Percentiles rank a stretch among this genome's conserved stretches.
These are phyloP conservation scores for Protobothrops flavoviridis DNA, from an alignment of 2,113 vertebrate species.

Conservation along the genomic window DNA sequence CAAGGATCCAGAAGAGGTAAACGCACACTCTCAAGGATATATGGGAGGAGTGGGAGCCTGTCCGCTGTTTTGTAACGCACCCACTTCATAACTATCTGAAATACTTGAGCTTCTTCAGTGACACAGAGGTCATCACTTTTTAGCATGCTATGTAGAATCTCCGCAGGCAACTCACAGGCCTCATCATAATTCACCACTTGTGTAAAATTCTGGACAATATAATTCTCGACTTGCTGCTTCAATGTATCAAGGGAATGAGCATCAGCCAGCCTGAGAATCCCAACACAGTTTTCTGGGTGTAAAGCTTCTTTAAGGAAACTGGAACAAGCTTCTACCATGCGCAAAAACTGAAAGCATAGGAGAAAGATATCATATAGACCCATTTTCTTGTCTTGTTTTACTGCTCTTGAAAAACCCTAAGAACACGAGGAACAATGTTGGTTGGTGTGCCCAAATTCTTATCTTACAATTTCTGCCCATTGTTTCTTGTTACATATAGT, in stretches of 20 bases:
- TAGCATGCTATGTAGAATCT: slow-evolving; percentile 79
- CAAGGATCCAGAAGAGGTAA: slow-evolving; percentile 90
- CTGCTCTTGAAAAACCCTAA: background rate
- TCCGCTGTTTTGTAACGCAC: slow-evolving; percentile 75
- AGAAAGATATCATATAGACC: background rate
- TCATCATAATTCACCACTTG: slow-evolving; percentile 84
- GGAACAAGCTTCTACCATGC: slow-evolving; percentile 90
- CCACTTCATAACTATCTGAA: slow-evolving; percentile 89
- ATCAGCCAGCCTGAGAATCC: slow-evolving; percentile 87
- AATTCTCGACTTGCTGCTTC: slow-evolving; percentile 79
- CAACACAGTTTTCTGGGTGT: slow-evolving; percentile 89
- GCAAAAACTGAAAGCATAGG: slow-evolving; percentile 80
- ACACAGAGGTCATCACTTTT: slow-evolving; percentile 86
- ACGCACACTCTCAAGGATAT: slow-evolving; percentile 79
- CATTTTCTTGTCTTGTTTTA: background rate
- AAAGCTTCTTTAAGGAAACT: slow-evolving; percentile 86
- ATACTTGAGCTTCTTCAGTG: slow-evolving; percentile 87
- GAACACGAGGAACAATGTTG: background rate
- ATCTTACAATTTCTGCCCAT: background rate
- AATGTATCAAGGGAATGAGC: slow-evolving; percentile 79
- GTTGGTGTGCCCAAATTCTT: background rate
- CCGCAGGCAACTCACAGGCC: slow-evolving; percentile 82
- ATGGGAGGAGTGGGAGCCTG: slow-evolving; percentile 73
- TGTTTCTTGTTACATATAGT: background rate
- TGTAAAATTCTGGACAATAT: slow-evolving; percentile 87